Evolutionary conservation across 2,797 vertebrate genomes (phyloP), one percentile per base, ranked within the genome.

Genomic region (Diplodus sargus): DNA sequence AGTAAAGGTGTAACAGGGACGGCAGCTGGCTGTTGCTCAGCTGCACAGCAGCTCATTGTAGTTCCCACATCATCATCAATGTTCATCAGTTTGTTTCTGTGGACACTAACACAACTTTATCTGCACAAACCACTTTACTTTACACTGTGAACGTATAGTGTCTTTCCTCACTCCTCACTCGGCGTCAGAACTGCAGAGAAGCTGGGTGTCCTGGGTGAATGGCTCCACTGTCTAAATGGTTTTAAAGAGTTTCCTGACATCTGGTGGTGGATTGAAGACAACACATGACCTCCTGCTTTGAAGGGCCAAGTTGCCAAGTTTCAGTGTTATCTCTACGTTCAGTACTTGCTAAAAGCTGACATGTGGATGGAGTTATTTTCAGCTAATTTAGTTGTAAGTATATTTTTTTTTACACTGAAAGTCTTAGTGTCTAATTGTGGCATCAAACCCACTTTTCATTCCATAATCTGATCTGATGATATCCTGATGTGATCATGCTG

Each of bases 261-360:
- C 90, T 89, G 76, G 81, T 79, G 90, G 77, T 42, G 15, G 48
- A 9, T 48, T 5, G 1, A 7, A 23, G 60, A 16, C 48, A 82
- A 14, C 23, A 56, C 87, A 85, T 23, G 1, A 15, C 6, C 18
- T 5, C 12, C 5, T 23, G 22, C 10, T 57, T 20, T 20, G 25
- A 73, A 65, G 17, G 48, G 43, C 47, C 12, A 47, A 22, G 8
- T 18, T 22, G 2, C 34, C 4, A 22, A 2, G 16, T 73, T 52
- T 22, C 16, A 34, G 2, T 13, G 4, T 39, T 39, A 39, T 65
- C 5, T 42, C 22, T 5, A 1, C 13, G 3, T 18, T 30, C 23
- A 58, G 62, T 11, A 6, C 23, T 34, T 57, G 18, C n/a, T 47
- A 34, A 15, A 34, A 25, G 16, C 2, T 65, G 28, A 49, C 5